Conservation (phyloP, 2,797 vertebrate species). For the Microhierax caerulescens region DNA sequence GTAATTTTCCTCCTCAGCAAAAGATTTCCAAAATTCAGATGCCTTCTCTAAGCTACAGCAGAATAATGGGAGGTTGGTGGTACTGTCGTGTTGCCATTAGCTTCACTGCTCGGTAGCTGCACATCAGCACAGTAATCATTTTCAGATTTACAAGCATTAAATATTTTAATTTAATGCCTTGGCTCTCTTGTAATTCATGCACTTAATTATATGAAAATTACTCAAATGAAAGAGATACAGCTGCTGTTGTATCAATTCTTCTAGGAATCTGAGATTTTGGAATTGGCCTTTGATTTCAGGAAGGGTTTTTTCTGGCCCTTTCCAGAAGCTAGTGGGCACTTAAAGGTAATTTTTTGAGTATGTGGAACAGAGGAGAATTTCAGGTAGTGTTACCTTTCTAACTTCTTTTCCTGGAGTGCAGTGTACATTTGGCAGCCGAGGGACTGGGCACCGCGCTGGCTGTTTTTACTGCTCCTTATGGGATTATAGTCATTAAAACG, state of each 20-base stretch:
- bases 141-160: constrained; percentile 93
- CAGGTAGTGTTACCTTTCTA: constrained; percentile 24
- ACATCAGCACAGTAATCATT: constrained; percentile 86
- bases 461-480: constrained; percentile 49
- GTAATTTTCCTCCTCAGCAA: not conserved
- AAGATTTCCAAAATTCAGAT: constrained; percentile 17
- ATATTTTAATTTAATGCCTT: constrained; percentile 95
- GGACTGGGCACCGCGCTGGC: not conserved
- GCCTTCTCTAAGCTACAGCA: constrained; percentile 7
- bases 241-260: constrained; percentile 80
- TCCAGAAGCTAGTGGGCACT: not conserved
- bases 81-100: constrained; percentile 70
- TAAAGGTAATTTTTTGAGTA: not conserved
- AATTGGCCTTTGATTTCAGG: constrained; percentile 56
- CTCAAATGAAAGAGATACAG: constrained; percentile 90
- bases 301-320: not conserved
- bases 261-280: constrained; percentile 72
- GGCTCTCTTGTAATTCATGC: constrained; percentile 93
- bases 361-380: not conserved
- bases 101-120: constrained; percentile 78
- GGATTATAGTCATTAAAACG: constrained; percentile 33
- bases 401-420: not conserved
- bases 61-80: constrained; percentile 25
- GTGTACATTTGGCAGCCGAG: constrained; percentile 45
- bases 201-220: constrained; percentile 95